A percentile compares a stretch with the other conserved stretches of the same genome.
Evolutionary conservation across 2,797 vertebrate genomes (phyloP).

Genomic region (Phoebastria nigripes): DNA sequence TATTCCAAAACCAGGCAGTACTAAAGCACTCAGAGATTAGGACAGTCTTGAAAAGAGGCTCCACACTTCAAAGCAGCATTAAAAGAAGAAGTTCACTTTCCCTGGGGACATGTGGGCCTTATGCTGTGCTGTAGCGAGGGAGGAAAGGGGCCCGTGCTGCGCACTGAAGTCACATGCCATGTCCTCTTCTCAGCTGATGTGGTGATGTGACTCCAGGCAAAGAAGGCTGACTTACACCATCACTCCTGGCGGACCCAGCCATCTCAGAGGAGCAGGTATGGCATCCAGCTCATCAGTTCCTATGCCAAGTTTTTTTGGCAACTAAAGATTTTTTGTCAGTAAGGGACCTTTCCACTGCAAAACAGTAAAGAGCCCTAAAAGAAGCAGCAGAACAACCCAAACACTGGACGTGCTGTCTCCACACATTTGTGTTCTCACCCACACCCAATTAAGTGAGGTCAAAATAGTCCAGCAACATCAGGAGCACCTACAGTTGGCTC

Average conservation of each 20-base stretch:
- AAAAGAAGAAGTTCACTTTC: neutral
- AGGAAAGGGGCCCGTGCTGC: rapidly evolving
- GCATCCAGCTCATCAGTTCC: neutral
- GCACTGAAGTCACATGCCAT: neutral
- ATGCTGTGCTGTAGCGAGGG: neutral
- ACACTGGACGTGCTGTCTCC: neutral
- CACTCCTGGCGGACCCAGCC: neutral
- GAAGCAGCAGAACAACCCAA: neutral
- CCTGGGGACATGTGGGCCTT: too few relatives aligned
- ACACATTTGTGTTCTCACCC: neutral
- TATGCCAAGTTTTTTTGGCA: neutral
- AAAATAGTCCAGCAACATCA: neutral
- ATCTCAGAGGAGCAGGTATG: neutral
- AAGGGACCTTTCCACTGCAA: neutral
- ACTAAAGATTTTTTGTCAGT: neutral
- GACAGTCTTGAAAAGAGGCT: neutral
- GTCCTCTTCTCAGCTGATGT: neutral
- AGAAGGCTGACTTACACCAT: neutral
- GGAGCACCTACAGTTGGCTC: neutral
- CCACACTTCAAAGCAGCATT: neutral
- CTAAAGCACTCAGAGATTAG: neutral
- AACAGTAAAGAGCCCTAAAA: neutral
- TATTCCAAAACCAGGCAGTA: neutral
- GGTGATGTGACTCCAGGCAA: neutral
- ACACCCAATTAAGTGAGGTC: neutral